Base-by-base conservation (phyloP, 2,888 invertebrate genomes). In the Cosmia trapezina region DNA sequence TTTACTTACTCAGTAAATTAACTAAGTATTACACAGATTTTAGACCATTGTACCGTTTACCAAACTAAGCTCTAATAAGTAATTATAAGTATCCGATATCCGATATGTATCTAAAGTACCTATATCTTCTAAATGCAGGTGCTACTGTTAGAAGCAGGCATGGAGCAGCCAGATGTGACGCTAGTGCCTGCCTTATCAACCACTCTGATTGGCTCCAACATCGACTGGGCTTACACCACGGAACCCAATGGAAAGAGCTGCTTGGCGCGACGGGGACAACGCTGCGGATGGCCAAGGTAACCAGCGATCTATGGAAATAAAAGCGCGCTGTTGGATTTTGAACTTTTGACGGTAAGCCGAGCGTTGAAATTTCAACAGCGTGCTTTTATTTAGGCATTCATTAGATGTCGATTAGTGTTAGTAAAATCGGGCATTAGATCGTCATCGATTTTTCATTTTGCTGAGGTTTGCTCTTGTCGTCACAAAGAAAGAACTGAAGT, bases 171-270 rank as follows among this genome's bases (percentile, higher is more conserved):
- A 0, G 94, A 97, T 75, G 96, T 97, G 0, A 96, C 97, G 0
- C 95, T 96, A 12, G 96, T 97, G 0, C 97, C 97, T 1, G 96
- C 96, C 0, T 94, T 97, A 28, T 96, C 97, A 0, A 95, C 97
- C 0, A 92, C 94, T 7, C 91, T 97, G 4, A 93, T 96, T 60
- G 93, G 96, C 14, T 97, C 97, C 37, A 97, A 96, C 86, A 95
- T 97, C 33, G 97, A 97, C 90, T 98, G 97, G 97, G 92, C 91
- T 33, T 98, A 97, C 89, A 90, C 93, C 68, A 97, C 97, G 0
- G 96, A 97, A 84, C 97, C 97, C 0, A 95, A 97, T 63, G 95
- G 96, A 4, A 94, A 95, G 79, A 96, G 96, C 62, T 97, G 97
- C 78, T 90, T 97, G 19, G 96, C 97, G 0, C 90, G 94, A 71